Evolutionary conservation across 2,113 vertebrate genomes (phyloP).

Genomic region (Malurus elegans): DNA sequence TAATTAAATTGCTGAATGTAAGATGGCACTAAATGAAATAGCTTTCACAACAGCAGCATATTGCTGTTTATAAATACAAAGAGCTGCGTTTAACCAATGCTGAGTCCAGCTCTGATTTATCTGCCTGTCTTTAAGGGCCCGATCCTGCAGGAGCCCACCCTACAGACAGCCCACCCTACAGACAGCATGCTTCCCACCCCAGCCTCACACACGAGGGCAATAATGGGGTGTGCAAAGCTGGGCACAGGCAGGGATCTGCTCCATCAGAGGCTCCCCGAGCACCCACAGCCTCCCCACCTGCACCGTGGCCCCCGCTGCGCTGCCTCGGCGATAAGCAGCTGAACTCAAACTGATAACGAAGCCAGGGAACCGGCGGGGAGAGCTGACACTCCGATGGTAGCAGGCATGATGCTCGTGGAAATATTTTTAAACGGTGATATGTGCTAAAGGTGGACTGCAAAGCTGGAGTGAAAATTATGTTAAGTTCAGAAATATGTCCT

Average conservation of each 20-base stretch:
- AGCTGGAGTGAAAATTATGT: conserved; percentile 48
- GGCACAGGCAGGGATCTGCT: neutral
- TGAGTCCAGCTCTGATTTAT: neutral
- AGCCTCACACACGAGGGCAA: rapidly evolving
- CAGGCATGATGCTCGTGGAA: neutral
- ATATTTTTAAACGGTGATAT: conserved; percentile 19
- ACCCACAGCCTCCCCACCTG: neutral
- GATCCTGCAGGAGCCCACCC: neutral
- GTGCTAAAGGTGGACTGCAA: conserved; percentile 49
- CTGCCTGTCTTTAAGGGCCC: neutral
- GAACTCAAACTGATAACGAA: neutral
- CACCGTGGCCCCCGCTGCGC: neutral
- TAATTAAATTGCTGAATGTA: conserved; percentile 65
- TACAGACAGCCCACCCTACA: no score
- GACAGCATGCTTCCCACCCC: neutral
- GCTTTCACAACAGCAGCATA: neutral
- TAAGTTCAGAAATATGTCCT: conserved; percentile 42
- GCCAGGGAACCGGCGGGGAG: neutral
- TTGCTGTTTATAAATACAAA: conserved; percentile 61
- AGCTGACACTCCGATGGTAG: neutral
- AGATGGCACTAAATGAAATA: conserved; percentile 62
- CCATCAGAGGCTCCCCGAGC: neutral
- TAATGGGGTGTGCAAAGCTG: rapidly evolving
- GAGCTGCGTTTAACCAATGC: conserved; percentile 22
- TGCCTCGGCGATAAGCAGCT: neutral